Conservation (phyloP, 2,113 vertebrate species). For the Epinephelus lanceolatus region DNA sequence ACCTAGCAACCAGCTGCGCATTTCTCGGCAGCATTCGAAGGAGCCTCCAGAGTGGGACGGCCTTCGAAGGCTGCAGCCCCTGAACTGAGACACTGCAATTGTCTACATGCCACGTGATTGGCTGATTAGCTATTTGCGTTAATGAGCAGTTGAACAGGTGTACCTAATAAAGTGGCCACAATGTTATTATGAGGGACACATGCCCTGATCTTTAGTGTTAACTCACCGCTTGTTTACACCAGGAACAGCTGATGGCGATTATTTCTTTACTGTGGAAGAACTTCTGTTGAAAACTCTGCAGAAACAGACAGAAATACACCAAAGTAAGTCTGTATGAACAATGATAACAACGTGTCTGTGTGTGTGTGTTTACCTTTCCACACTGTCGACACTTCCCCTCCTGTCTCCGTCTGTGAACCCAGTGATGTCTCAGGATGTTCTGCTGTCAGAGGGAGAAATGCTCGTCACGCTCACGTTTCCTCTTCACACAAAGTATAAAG, state of each 20-base stretch:
- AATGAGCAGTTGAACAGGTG: too few relatives aligned
- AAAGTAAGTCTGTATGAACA: background rate
- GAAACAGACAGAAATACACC: constrained; percentile 29
- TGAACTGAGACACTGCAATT: too few relatives aligned
- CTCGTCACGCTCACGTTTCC: background rate
- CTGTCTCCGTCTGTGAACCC: constrained; percentile 96
- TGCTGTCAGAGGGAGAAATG: constrained; percentile 70
- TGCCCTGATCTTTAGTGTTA: too few relatives aligned
- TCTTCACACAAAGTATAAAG: background rate
- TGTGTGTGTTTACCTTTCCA: constrained; percentile 89
- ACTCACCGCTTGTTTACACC: constrained; percentile 99
- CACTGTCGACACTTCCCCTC: constrained; percentile 98
- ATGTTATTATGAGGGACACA: too few relatives aligned
- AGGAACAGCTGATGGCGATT: constrained; percentile 98
- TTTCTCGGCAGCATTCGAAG: too few relatives aligned
- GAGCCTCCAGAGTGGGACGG: too few relatives aligned
- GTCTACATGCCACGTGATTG: too few relatives aligned
- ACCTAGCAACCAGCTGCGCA: too few relatives aligned
- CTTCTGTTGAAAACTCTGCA: constrained; percentile 98
- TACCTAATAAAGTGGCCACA: too few relatives aligned
- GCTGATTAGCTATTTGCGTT: too few relatives aligned
- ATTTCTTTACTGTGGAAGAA: constrained; percentile 99
- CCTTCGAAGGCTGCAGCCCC: too few relatives aligned
- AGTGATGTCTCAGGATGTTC: constrained; percentile 96
- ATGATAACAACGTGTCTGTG: background rate